These are phyloP conservation scores for Tadarida brasiliensis DNA, from an alignment of 2,797 vertebrate species.

Conservation along the genomic window DNA sequence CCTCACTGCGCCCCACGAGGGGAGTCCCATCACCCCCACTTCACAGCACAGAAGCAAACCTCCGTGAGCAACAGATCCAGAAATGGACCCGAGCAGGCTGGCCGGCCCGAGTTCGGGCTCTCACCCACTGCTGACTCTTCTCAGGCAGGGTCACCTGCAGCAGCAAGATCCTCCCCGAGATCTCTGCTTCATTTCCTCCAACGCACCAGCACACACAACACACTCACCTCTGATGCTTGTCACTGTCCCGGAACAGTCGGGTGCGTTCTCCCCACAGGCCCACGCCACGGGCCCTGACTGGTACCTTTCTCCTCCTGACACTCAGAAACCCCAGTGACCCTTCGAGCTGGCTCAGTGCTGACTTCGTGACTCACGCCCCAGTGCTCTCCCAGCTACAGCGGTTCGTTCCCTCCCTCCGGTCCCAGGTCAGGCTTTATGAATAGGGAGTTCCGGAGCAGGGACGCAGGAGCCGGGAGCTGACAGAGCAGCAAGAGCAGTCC, in stretches of 20 bases:
- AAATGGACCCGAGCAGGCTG: background rate
- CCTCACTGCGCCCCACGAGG: background rate
- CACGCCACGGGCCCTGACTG: background rate
- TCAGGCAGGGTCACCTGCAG: background rate
- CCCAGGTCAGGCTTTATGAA: background rate
- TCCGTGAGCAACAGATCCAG: background rate
- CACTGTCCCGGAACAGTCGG: background rate
- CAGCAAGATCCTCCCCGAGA: background rate
- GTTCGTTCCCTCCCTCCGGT: background rate
- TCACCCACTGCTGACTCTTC: background rate
- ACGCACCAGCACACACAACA: background rate
- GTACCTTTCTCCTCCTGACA: background rate
- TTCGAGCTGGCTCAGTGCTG: background rate
- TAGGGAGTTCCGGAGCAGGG: background rate
- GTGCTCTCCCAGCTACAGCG: background rate
- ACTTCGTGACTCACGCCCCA: background rate
- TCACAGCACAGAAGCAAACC: background rate
- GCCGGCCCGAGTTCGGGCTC: background rate
- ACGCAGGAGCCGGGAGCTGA: background rate
- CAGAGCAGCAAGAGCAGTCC: background rate
- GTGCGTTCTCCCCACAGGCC: fast-evolving
- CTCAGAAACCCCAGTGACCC: slow-evolving; percentile 47
- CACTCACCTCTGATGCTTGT: background rate
- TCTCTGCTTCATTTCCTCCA: background rate
- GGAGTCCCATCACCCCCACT: background rate